Evolutionary conservation across 2,797 vertebrate genomes (phyloP), one percentile per base, ranked within the genome.

Genomic region (Pseudotriccus pelzelni): DNA sequence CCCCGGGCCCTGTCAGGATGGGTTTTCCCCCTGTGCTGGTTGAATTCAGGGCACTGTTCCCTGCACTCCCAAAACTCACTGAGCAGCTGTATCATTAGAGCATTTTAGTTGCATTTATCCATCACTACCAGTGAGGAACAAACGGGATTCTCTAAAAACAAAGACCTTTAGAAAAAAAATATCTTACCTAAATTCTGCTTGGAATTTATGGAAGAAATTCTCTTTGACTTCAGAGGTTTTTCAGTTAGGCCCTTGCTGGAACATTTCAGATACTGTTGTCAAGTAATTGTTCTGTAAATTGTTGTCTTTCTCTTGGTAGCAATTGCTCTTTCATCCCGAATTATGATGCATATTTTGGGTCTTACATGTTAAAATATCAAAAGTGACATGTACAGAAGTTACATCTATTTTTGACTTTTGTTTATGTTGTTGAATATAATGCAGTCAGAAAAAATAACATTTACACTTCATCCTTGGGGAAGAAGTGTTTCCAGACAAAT

Each of bases 401-500:
- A 53, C 46, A 60, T 93, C 73, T 89, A 30, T 90, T 94, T 55
- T 60, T 90, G 30, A 58, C 73, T 96, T 87, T 85, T 60, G 46
- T 66, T 58, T 87, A 44, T 69, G 81, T 46, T 67, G 30, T 74
- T 82, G 79, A 89, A 63, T 68, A 47, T 67, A 94, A 63, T 14
- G 3, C n/a, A 83, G 55, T 55, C 72, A 80, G 72, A 55, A 75
- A 37, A 93, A 95, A 93, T 62, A 77, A 77, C 78, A 87, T 93
- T 84, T 97, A 34, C 12, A 12, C 30, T 94, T 89, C 55, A 69
- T 93, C 80, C 76, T 95, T 69, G 62, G 52, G 87, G 84, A 90
- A 95, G 30, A 88, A 60, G 55, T 86, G 69, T 94, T 97, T 97
- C 89, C 92, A 95, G 62, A 72, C 27, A 96, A 76, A 87, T 94